Evolutionary conservation across 2,797 vertebrate genomes (phyloP), one percentile per base, ranked within the genome.

Genomic region (Alfaro cultratus): DNA sequence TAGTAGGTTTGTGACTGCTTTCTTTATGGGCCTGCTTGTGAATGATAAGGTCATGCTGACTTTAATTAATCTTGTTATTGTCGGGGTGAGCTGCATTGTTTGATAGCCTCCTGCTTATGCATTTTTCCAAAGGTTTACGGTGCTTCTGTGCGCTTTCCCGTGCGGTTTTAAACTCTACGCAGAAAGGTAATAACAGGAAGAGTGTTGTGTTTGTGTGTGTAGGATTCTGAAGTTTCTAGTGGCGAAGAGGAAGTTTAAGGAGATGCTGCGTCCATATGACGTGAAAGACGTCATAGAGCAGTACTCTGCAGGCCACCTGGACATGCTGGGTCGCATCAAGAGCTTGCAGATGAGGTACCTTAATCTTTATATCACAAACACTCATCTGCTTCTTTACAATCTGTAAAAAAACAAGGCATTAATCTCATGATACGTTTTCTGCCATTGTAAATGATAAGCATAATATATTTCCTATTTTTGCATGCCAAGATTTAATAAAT

Each of bases 261-360:
- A 99, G 95, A 99, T 97, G 0, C 86, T 99, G 87, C 96, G 98
- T 67, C 98, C 98, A 0, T 99, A 99, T 0, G 98, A 99, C 0
- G 98, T 99, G 79, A 99, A 99, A 93, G 98, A 99, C 0, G 98
- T 99, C 86, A 99, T 99, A 1, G 98, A 99, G 93, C 98, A 99
- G 93, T 99, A 99, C 92, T 99, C 98, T 0, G 98, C 98, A 0
- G 98, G 98, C 75, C 98, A 99, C 93, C 94, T 99, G 87, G 98
- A 99, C 87, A 99, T 99, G 98, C 96, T 99, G 86, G 98, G 98
- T 75, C 95, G 98, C 73, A 99, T 99, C 95, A 99, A 99, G 93
- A 99, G 98, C 91, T 96, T 99, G 84, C 98, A 99, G 93, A 94
- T 87, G 16, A 96, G 98, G 98, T 99, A 92, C 84, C 77, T 68